Base-by-base conservation (phyloP, 2,113 vertebrate species). In the Blennius ocellaris region DNA sequence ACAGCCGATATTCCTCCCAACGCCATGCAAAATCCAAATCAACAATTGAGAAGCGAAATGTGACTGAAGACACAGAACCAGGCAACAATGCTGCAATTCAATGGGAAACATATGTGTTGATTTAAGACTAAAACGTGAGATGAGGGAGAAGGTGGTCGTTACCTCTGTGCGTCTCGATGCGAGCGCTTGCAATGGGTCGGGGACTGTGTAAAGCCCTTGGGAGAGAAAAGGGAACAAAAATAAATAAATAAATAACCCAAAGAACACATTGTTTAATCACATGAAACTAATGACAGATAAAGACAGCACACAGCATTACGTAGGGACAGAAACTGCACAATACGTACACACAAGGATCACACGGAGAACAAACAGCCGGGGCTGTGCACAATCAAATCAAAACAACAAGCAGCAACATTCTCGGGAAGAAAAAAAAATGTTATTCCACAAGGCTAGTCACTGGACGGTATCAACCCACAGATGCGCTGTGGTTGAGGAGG, bases 161-260 rank as follows among this genome's bases (percentile, higher is more conserved):
- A 88, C 88, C 88, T 89, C 84, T 70, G 89, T 60, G 83, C 73
- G 77, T 80, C 71, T 77, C 37, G 81, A 78, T 76, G 83, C 69
- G 69, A 74, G 69, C 68, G 78, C 81, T 55, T 53, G 73, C 73
- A 83, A 82, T 47, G 64, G 82, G 74, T 91, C 80, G 59, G 62
- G 62, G 76, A 59, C 80, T 78, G 72, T 84, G 67, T 71, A 69
- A 83, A 88, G 49, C 77, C 87, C 81, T 73, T 79, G 59, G 78
- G 80, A 77, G 52, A 49, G 37, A 37, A 39, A 3, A 15, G 30
- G 30, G 15, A 37, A 17, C 10, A 11, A 45, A 3, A 37, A 39
- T 11, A 76, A 47, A 60, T 15, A 57, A 38, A 59, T 11, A 69
- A 16, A 74, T 61, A 55, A 84, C 57, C 50, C 70, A 73, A 85